phyloP scores from a whole-genome alignment of 2,113 vertebrate genomes.

The Pygoscelis antarcticus region DNA sequence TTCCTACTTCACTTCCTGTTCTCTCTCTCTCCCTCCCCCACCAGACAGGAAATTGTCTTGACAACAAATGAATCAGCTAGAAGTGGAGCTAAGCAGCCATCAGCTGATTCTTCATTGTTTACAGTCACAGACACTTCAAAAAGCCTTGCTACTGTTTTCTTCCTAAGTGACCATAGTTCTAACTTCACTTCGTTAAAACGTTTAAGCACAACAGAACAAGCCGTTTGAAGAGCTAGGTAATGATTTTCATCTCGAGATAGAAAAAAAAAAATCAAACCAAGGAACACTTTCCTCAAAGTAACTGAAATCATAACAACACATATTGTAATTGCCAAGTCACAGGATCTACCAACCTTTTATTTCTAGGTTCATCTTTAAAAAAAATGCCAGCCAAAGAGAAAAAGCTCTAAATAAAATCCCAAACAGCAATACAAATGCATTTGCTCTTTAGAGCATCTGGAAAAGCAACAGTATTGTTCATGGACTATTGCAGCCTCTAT shows the following conservation, averaged over 20 bases:
- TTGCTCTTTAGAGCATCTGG: slow-evolving; percentile 51
- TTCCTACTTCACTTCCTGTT: slow-evolving; percentile 78
- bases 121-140: slow-evolving; percentile 54
- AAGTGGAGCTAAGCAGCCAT: slow-evolving; percentile 70
- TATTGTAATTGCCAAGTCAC: slow-evolving; percentile 27
- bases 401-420: slow-evolving; percentile 40
- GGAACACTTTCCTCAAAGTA: neutral
- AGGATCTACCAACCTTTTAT: slow-evolving; percentile 7
- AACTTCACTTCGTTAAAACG: neutral
- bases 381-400: neutral
- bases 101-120: slow-evolving; percentile 74
- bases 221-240: neutral
- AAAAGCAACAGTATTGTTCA: slow-evolving; percentile 56
- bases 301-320: neutral
- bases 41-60: slow-evolving; percentile 74
- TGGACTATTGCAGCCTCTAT: slow-evolving; percentile 1
- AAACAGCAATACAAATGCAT: slow-evolving; percentile 39
- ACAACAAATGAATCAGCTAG: slow-evolving; percentile 83
- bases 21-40: slow-evolving; percentile 73
- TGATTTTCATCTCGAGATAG: neutral
- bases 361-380: slow-evolving; percentile 6
- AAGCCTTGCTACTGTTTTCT: neutral
- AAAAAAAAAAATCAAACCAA: slow-evolving; percentile 25
- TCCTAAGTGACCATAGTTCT: neutral
- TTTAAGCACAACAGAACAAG: neutral